Evolutionary conservation across 2,888 invertebrate genomes (phyloP), one percentile per base, ranked within the genome.

Genomic region (Hydrotaea cyrtoneurina): DNA sequence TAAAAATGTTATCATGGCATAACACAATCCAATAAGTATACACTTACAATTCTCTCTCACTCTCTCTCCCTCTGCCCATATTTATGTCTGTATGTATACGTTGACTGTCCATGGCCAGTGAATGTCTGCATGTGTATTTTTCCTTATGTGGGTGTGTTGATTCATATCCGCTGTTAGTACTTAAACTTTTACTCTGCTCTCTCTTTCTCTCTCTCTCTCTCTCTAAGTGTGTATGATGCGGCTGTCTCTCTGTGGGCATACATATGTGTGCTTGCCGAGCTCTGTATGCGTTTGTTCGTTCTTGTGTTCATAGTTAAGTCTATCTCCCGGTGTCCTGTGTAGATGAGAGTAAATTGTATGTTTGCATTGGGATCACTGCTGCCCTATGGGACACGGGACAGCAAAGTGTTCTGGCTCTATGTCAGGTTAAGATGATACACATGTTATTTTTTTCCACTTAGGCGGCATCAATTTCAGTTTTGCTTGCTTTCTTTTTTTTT

Each of bases 301-400:
- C 15, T 71, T 71, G 78, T 71, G 59, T 19, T 31, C 11, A 46
- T 53, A 53, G n/a, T n/a, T 53, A 17, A 17, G 53, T 39, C 31
- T 31, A 31, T 4, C 3, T 31, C 31, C 7, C 31, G 2, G n/a
- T 66, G 21, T 66, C 21, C 17, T 66, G 17, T 43, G 36, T 31
- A 59, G 1, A n/a, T n/a, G 31, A 31, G 31, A 31, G 31, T 4
- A 7, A 2, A 31, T 31, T 72, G 19, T 72, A 39, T 39, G 53
- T 36, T 71, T 53, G 2, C 36, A 19, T 13, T n/a, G 17, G 46
- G 23, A 1, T 15, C n/a, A 50, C n/a, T 50, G n/a, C 50, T 80
- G 74, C 74, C 80, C 64, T 75, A 50, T 53, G 78, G 90, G 89
- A 89, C 88, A 89, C 87, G 87, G 88, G 88, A n/a, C n/a, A 89